These are phyloP conservation scores for Melospiza melodia DNA, from an alignment of 2,113 vertebrate genomes.

Conservation along the genomic window DNA sequence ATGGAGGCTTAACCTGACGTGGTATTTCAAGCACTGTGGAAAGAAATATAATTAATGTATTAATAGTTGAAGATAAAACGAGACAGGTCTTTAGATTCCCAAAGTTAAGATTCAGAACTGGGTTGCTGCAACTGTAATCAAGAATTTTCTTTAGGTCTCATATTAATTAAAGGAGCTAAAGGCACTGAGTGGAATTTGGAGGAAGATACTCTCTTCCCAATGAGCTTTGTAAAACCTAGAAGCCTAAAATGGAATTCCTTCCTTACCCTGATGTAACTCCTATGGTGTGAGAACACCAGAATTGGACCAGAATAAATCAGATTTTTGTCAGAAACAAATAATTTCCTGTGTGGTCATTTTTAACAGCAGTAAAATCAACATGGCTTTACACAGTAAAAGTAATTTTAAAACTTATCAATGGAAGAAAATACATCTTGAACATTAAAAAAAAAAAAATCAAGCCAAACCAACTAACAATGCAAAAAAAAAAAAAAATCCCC, in stretches of 20 bases:
- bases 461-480: neutral
- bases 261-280: neutral
- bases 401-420: neutral
- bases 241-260: neutral
- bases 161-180: neutral
- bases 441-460: no score
- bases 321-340: neutral
- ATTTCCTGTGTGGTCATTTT: neutral
- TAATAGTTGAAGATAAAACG: neutral
- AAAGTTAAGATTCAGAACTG: neutral
- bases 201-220: neutral
- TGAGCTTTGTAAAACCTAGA: neutral
- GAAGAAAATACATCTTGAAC: neutral
- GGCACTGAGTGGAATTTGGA: neutral
- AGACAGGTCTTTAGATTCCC: neutral
- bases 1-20: neutral
- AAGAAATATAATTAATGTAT: neutral
- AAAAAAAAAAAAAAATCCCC: neutral
- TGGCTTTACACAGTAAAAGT: neutral
- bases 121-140: neutral
- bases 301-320: neutral
- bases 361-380: neutral
- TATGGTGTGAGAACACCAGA: neutral
- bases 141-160: neutral
- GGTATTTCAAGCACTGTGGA: neutral